A percentile compares a stretch with the other conserved stretches of the same genome.
Evolutionary conservation across 1,140 invertebrate genomes (phyloP).

Genomic region (Cydia splendana): DNA sequence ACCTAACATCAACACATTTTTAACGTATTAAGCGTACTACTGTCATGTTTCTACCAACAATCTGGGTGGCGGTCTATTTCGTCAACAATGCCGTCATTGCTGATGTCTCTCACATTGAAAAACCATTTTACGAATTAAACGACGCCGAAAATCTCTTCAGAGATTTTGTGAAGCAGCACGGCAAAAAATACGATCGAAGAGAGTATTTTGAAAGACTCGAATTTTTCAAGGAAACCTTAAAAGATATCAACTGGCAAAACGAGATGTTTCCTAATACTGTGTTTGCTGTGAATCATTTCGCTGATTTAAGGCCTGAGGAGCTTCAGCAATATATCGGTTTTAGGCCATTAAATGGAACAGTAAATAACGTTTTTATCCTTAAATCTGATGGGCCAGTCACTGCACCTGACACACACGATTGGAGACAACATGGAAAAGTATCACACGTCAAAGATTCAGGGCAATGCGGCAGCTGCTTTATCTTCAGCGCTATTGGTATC

Average conservation of each 20-base stretch:
- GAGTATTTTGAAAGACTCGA: neutral
- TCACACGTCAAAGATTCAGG: neutral
- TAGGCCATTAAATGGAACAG: neutral
- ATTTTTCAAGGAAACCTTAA: neutral
- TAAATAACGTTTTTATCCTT: neutral
- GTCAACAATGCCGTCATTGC: neutral
- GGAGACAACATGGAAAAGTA: neutral
- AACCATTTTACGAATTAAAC: neutral
- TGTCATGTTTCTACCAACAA: neutral
- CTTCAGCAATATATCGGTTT: neutral
- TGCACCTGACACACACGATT: neutral
- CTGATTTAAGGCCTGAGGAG: neutral
- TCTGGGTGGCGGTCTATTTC: neutral
- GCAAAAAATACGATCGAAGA: neutral
- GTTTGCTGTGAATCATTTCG: neutral
- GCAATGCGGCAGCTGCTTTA: neutral
- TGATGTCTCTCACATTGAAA: neutral
- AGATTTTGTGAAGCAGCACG: neutral
- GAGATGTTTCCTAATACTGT: neutral
- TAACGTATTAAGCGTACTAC: too few relatives aligned
- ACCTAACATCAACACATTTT: too few relatives aligned
- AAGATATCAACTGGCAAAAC: neutral
- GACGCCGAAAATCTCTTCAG: neutral
- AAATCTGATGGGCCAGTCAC: neutral
- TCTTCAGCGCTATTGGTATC: constrained; percentile 13